Conservation (phyloP, 2,888 invertebrate species). For the Liposcelis brunnea region DNA sequence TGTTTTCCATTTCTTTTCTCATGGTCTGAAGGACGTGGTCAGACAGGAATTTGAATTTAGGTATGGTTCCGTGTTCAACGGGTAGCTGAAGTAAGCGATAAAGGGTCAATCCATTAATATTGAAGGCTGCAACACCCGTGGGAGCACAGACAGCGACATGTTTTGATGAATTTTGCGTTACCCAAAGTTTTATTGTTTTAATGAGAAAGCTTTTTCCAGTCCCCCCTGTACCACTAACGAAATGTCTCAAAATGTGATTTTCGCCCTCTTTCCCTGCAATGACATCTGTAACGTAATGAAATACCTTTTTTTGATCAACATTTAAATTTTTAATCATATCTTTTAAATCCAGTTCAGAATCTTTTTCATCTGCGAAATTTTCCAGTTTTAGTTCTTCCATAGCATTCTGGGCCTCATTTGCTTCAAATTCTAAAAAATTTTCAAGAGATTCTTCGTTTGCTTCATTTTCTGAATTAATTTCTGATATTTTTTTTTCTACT, state of each 20-base stretch:
- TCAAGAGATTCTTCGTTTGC: too few relatives aligned
- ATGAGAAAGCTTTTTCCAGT: conserved; percentile 11
- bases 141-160: conserved; percentile 10
- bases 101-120: conserved; percentile 19
- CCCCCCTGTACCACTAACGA: conserved; percentile 10
- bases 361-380: neutral
- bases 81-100: conserved; percentile 21
- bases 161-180: conserved; percentile 4
- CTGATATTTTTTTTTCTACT: too few relatives aligned
- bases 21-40: conserved; percentile 18
- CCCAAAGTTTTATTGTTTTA: conserved; percentile 5
- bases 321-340: conserved; percentile 6
- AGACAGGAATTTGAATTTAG: conserved; percentile 20
- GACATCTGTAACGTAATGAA: neutral
- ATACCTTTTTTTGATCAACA: conserved; percentile 1
- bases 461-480: too few relatives aligned
- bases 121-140: conserved; percentile 11
- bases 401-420: too few relatives aligned
- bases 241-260: conserved; percentile 6
- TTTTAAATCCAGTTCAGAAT: neutral
- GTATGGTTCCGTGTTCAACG: conserved; percentile 20
- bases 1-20: conserved; percentile 19
- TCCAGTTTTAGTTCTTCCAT: too few relatives aligned
- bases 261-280: too few relatives aligned
- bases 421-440: too few relatives aligned